These are phyloP conservation scores for Frankliniella intonsa DNA, from an alignment of 2,888 invertebrate genomes.

Conservation along the genomic window DNA sequence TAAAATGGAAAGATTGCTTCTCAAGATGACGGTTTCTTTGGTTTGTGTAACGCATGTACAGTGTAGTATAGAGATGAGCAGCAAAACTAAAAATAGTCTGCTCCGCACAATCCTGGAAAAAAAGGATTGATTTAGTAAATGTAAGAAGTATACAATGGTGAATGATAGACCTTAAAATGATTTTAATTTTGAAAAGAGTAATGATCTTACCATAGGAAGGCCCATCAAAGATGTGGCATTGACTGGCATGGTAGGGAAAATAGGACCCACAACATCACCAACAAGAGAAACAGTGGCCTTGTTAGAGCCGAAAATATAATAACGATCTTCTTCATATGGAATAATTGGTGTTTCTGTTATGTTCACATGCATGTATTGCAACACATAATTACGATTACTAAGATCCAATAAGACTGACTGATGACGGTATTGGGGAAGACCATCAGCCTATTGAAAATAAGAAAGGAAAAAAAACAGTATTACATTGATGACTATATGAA, in stretches of 20 bases:
- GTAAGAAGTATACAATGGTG: not conserved
- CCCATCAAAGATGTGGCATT: constrained; percentile 76
- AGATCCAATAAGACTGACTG: constrained; percentile 88
- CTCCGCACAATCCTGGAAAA: constrained; percentile 72
- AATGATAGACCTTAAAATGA: not conserved
- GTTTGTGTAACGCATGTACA: constrained; percentile 87
- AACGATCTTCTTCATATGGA: constrained; percentile 83
- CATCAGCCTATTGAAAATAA: constrained; percentile 63
- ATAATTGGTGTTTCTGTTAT: constrained; percentile 90
- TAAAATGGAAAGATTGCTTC: constrained; percentile 73
- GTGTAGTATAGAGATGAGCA: constrained; percentile 82
- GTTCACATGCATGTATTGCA: constrained; percentile 94
- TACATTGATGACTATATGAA: constrained; percentile 20
- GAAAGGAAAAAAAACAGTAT: constrained; percentile 2
- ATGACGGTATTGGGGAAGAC: constrained; percentile 85
- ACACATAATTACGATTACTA: constrained; percentile 83
- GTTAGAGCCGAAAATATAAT: constrained; percentile 93
- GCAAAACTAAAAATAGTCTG: constrained; percentile 97
- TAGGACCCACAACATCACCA: constrained; percentile 88
- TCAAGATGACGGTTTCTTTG: constrained; percentile 79
- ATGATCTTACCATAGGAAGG: constrained; percentile 64
- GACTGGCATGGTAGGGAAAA: constrained; percentile 88
- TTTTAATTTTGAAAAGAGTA: not conserved
- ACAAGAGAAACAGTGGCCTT: constrained; percentile 73
- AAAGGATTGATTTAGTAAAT: constrained; percentile 30